A percentile compares a stretch with the other conserved stretches of the same genome.
These are phyloP conservation scores for Dicroscelio sp. DNA, from an alignment of 2,888 invertebrate species.

Conservation along the genomic window DNA sequence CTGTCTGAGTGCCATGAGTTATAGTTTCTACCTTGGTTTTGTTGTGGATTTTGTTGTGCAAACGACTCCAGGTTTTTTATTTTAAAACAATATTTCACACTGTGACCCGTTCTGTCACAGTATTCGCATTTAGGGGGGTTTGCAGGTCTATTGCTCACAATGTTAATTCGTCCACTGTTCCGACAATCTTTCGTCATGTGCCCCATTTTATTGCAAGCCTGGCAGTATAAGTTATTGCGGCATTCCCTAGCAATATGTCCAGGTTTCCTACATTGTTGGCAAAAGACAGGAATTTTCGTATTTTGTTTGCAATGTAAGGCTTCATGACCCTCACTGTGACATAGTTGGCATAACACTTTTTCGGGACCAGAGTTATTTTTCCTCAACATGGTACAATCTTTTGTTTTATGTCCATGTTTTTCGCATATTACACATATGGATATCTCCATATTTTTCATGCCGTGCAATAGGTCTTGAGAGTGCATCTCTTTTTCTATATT, in stretches of 20 bases:
- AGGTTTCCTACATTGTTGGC: background rate
- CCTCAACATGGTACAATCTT: conserved; percentile 1
- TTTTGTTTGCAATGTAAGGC: background rate
- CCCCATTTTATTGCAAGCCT: background rate
- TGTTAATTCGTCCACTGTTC: background rate
- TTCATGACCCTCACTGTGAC: background rate
- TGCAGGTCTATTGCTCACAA: background rate
- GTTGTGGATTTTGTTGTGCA: background rate
- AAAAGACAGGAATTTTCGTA: background rate
- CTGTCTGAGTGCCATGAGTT: too few relatives aligned
- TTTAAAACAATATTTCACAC: background rate
- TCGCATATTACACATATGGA: background rate
- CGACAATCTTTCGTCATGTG: background rate
- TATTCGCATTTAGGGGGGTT: background rate
- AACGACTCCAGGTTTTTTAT: background rate
- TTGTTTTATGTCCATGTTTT: conserved; percentile 5
- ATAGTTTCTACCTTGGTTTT: too few relatives aligned
- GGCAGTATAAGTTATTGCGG: background rate
- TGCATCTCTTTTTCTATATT: background rate
- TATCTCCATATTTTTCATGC: background rate
- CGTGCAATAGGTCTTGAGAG: background rate
- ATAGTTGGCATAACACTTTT: background rate
- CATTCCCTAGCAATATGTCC: background rate
- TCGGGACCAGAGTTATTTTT: background rate
- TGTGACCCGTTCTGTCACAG: background rate